These are phyloP conservation scores for Dallia pectoralis DNA, from an alignment of 2,797 vertebrate genomes.

Conservation along the genomic window DNA sequence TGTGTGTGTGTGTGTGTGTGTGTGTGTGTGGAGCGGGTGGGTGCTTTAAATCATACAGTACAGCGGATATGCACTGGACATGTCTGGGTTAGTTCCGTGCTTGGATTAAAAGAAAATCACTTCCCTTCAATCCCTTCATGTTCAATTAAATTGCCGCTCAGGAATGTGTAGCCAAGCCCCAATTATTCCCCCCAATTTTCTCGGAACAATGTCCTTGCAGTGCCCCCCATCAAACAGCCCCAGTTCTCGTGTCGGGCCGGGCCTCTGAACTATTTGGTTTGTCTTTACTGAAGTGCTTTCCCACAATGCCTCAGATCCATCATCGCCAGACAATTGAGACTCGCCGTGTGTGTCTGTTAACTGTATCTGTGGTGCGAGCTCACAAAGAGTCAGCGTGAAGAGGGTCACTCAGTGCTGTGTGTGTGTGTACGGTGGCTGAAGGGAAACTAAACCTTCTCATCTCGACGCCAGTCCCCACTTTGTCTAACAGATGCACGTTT, in stretches of 20 bases:
- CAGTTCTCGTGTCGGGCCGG: constrained; percentile 39
- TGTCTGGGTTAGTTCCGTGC: constrained; percentile 49
- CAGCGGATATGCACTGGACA: constrained; percentile 33
- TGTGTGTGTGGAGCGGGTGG: background rate
- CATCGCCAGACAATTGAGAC: constrained; percentile 57
- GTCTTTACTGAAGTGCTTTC: constrained; percentile 55
- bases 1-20: background rate
- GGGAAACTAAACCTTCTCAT: constrained; percentile 57
- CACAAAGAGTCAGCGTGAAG: constrained; percentile 63
- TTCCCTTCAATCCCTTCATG: constrained; percentile 41
- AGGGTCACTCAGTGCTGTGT: constrained; percentile 67
- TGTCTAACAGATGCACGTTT: constrained; percentile 47
- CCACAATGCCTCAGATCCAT: constrained; percentile 67
- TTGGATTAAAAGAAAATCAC: constrained; percentile 45
- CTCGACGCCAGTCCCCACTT: constrained; percentile 41
- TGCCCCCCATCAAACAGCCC: background rate
- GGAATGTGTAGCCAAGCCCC: constrained; percentile 41
- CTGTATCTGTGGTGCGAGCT: constrained; percentile 59
- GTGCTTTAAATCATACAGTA: constrained; percentile 2
- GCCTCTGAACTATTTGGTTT: constrained; percentile 53
- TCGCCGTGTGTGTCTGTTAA: constrained; percentile 70
- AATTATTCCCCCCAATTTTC: constrained; percentile 57
- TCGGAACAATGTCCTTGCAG: constrained; percentile 9
- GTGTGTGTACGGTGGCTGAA: constrained; percentile 41
- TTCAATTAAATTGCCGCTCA: constrained; percentile 58